Evolutionary conservation across 2,113 vertebrate species (phyloP), one percentile per base, ranked within the genome.

Genomic region (Cacatua alba): DNA sequence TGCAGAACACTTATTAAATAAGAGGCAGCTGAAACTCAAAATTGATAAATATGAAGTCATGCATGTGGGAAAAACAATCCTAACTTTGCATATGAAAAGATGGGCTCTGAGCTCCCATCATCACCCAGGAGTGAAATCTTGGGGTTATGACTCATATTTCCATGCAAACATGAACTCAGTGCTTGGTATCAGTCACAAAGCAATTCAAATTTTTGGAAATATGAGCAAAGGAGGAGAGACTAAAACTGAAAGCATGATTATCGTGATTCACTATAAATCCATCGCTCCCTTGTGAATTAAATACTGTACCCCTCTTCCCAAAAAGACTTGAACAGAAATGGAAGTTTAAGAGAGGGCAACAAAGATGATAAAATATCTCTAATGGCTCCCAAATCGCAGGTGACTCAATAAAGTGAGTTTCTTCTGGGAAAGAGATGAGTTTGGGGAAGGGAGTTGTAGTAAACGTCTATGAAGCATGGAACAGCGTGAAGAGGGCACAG

Each of bases 101-200:
- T 84, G 77, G 55, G 72, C 77, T 91, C 55, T 91, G 69, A 84
- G 83, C 24, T 95, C 60, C 86, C 44, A 84, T 48, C 80, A 82
- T 78, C 81, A 84, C 83, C 65, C 91, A 87, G 57, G 83, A 94
- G 86, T 86, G 72, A 96, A 94, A 94, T 95, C 83, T 92, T 82
- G 62, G 77, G 91, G 81, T 95, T 95, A 81, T 97, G 92, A 97
- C 86, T 96, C 96, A 97, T 68, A 46, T 81, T 86, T 91, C 64
- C 10, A 0, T 82, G 74, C 52, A 92, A 92, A 84, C 86, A 89
- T 48, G 80, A 94, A 91, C 62, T 68, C 74, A 75, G 35, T 2
- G 1, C 62, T 95, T 82, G 18, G 20, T 84, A 86, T 68, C 74
- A 48, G 35, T 70, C 83, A 79, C 82, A 94, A 95, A 78, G 33